phyloP scores from a whole-genome alignment of 2,113 vertebrate species.

The Tupaia tana region DNA sequence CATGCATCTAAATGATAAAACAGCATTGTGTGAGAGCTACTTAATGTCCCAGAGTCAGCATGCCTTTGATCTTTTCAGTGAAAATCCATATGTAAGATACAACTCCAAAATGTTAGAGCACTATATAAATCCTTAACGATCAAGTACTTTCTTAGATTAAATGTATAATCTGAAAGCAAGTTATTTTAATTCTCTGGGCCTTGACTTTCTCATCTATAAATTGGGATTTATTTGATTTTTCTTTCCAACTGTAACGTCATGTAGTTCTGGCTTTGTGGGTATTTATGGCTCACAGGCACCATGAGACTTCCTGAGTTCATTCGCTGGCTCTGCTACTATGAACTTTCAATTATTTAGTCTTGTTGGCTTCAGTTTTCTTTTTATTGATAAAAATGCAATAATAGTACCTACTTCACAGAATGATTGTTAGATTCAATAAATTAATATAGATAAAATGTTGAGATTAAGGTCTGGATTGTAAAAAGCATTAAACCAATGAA shows the following conservation, averaged over 20 bases:
- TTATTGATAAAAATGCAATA: background rate
- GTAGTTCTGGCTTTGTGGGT: background rate
- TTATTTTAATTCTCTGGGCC: background rate
- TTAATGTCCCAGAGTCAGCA: constrained; percentile 24
- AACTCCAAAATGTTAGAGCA: background rate
- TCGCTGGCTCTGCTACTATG: background rate
- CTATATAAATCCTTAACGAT: background rate
- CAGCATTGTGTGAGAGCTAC: background rate
- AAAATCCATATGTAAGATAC: background rate
- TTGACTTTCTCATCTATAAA: background rate
- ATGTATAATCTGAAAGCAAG: background rate
- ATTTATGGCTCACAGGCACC: background rate
- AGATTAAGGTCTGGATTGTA: too few relatives aligned
- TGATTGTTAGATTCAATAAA: background rate
- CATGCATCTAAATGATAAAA: constrained; percentile 61
- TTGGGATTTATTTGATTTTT: background rate
- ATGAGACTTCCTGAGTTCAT: background rate
- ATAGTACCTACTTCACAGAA: background rate
- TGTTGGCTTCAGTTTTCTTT: background rate
- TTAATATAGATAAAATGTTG: background rate
- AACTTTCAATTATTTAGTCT: background rate
- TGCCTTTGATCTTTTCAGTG: constrained; percentile 41
- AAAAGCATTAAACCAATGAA: background rate
- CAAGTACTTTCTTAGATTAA: background rate
- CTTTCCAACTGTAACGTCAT: background rate